Percentiles rank a stretch among this genome's conserved stretches.
These are phyloP conservation scores for Agrochola litura DNA, from an alignment of 2,888 invertebrate species.

Conservation along the genomic window DNA sequence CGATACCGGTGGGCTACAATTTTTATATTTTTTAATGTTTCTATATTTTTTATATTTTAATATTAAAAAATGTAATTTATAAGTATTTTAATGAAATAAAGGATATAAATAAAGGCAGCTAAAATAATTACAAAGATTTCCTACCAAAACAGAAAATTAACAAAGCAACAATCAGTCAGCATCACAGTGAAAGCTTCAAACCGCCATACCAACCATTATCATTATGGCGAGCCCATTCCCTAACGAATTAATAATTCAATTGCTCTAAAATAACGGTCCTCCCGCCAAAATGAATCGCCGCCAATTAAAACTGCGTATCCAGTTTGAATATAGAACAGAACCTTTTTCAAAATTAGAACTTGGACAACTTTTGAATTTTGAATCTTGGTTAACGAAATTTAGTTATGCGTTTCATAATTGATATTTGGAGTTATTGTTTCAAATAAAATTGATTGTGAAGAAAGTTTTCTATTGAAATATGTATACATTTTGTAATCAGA, in stretches of 20 bases:
- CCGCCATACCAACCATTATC: slow-evolving; percentile 44
- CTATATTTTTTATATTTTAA: too few species aligned
- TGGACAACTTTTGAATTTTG: slow-evolving; percentile 67
- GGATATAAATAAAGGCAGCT: too few species aligned
- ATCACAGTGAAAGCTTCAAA: slow-evolving; percentile 8
- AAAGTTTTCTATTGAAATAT: slow-evolving; percentile 38
- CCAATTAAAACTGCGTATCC: slow-evolving; percentile 65
- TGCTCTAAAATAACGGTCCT: slow-evolving; percentile 59
- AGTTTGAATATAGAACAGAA: slow-evolving; percentile 72
- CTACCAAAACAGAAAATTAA: neutral
- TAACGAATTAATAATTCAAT: slow-evolving; percentile 65
- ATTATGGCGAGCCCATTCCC: slow-evolving; percentile 40
- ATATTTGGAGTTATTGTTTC: slow-evolving; percentile 58
- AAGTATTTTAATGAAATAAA: too few species aligned
- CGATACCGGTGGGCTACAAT: too few species aligned
- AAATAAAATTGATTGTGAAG: slow-evolving; percentile 51
- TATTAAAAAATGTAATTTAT: too few species aligned
- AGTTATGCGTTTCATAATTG: slow-evolving; percentile 55
- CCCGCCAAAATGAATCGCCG: slow-evolving; percentile 64
- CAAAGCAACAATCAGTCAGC: slow-evolving; percentile 35
- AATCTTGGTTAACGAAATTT: slow-evolving; percentile 41
- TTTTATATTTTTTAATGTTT: too few species aligned
- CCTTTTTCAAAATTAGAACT: slow-evolving; percentile 68
- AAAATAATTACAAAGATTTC: neutral
- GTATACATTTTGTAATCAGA: slow-evolving; percentile 20